A percentile compares a stretch with the other conserved stretches of the same genome.
Evolutionary conservation across 2,113 vertebrate genomes (phyloP).

Genomic region (human (Homo sapiens)): DNA sequence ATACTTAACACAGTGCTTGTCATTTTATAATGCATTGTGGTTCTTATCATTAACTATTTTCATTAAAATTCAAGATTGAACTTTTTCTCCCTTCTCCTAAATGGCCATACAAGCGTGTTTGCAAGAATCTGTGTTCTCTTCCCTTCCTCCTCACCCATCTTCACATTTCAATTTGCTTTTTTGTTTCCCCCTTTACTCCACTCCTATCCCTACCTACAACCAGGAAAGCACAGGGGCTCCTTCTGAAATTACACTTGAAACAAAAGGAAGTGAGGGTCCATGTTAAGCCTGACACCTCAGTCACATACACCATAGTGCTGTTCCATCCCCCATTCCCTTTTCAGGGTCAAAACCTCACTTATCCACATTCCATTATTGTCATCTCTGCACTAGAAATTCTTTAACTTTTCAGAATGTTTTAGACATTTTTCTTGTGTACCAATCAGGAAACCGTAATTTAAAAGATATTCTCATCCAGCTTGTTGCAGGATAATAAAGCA

Average conservation of each 20-base stretch:
- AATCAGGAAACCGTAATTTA: not conserved
- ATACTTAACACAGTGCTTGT: not conserved
- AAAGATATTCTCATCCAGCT: not conserved
- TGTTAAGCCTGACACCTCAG: not conserved
- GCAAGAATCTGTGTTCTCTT: not conserved
- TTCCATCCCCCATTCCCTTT: not conserved
- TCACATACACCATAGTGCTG: accelerated
- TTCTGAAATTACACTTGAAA: not conserved
- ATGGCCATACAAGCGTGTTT: not conserved
- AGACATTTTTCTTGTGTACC: not conserved
- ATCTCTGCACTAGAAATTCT: not conserved
- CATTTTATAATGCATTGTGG: not conserved
- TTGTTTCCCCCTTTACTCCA: not conserved
- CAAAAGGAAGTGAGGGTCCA: not conserved
- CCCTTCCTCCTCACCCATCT: not conserved
- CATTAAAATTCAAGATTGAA: not conserved
- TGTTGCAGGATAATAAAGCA: not conserved
- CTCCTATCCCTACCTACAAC: not conserved
- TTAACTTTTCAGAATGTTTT: not conserved
- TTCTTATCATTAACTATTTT: not conserved
- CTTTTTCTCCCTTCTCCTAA: not conserved
- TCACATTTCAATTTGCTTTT: not conserved
- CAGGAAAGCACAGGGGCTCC: not conserved
- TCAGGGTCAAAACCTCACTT: not conserved
- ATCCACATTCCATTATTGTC: not conserved